phyloP scores from a whole-genome alignment of 2,113 vertebrate species.

The Lates calcarifer region DNA sequence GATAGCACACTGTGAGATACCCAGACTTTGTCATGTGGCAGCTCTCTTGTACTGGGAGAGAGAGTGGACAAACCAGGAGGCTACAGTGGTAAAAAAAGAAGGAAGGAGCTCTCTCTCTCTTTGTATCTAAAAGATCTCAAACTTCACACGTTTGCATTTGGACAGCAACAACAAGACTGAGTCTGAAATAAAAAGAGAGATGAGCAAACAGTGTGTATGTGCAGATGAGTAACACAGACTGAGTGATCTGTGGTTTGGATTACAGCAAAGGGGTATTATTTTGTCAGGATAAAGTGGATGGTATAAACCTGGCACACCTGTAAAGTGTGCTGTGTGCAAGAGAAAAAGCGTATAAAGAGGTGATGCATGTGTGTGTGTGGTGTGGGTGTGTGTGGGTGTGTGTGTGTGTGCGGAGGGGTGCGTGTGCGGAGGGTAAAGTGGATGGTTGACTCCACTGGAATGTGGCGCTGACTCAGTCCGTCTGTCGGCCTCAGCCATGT shows the following conservation, averaged over 20 bases:
- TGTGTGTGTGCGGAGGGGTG: slow-evolving; percentile 49
- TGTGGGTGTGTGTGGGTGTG: slow-evolving; percentile 30
- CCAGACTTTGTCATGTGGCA: slow-evolving; percentile 1
- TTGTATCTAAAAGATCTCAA: slow-evolving; percentile 25
- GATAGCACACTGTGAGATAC: slow-evolving; percentile 6
- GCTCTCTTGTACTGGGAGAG: slow-evolving; percentile 4
- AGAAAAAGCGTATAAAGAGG: slow-evolving; percentile 40
- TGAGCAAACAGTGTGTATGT: slow-evolving; percentile 1
- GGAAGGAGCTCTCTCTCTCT: not conserved
- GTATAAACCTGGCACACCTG: slow-evolving; percentile 48
- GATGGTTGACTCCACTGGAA: slow-evolving; percentile 85
- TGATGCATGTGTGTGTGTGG: slow-evolving; percentile 34
- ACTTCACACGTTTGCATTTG: slow-evolving; percentile 24
- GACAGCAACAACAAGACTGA: not conserved
- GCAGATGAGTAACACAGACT: not conserved
- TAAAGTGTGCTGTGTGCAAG: slow-evolving; percentile 23
- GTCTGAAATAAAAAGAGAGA: slow-evolving; percentile 3
- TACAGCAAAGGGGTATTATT: not conserved
- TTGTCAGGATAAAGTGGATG: slow-evolving; percentile 4
- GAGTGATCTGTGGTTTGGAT: slow-evolving; percentile 27
- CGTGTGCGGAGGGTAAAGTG: slow-evolving; percentile 75
- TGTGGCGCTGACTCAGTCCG: slow-evolving; percentile 85
- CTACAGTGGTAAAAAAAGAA: not conserved
- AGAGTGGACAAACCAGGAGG: slow-evolving; percentile 1
- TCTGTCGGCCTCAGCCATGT: slow-evolving; percentile 80